Evolutionary conservation across 2,797 vertebrate genomes (phyloP).

Genomic region (Lacerta agilis): DNA sequence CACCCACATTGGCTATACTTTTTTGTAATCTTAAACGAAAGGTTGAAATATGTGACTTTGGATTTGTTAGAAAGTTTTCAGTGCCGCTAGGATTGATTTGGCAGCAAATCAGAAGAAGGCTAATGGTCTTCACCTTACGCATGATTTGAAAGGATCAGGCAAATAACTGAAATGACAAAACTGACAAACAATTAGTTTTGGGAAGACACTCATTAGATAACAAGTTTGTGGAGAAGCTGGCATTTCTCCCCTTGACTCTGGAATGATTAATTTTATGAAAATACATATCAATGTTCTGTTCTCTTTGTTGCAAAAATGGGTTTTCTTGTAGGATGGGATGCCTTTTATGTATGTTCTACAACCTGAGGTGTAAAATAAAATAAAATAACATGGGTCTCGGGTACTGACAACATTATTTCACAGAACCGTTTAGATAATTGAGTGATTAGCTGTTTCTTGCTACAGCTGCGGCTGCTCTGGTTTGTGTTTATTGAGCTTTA

Average conservation of each 20-base stretch:
- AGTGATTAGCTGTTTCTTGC: not conserved
- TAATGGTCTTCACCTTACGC: not conserved
- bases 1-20: not conserved
- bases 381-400: not conserved
- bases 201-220: not conserved
- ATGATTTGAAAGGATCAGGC: not conserved
- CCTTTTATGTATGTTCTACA: not conserved
- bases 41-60: constrained; percentile 3
- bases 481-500: not conserved
- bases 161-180: not conserved
- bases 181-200: not conserved
- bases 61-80: not conserved
- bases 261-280: not conserved
- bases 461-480: not conserved
- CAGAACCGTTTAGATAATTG: not conserved
- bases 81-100: not conserved
- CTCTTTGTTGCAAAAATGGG: not conserved
- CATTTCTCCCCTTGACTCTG: not conserved
- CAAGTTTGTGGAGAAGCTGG: not conserved
- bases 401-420: not conserved
- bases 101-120: not conserved
- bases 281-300: not conserved
- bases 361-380: not conserved
- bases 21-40: not conserved
- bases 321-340: not conserved